Percentiles rank a stretch among this genome's conserved stretches.
These are phyloP conservation scores for Verasper variegatus DNA, from an alignment of 2,113 vertebrate species.

Conservation along the genomic window DNA sequence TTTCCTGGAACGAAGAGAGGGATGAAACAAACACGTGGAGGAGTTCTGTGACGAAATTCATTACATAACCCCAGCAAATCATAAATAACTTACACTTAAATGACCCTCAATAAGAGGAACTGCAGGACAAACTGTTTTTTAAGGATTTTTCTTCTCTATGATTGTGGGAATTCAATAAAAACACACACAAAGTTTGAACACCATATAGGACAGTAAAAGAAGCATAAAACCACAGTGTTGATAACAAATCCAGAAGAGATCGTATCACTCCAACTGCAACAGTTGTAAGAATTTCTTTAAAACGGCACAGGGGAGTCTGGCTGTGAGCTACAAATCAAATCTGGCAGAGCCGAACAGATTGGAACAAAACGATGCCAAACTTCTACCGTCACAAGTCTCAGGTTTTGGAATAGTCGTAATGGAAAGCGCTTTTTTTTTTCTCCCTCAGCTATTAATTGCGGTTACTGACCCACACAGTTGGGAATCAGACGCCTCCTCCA, in stretches of 20 bases:
- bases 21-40: not conserved
- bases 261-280: not conserved
- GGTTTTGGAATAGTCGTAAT: conserved; percentile 15
- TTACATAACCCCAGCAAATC: no score
- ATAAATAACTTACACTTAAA: not conserved
- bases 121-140: not conserved
- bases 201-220: no score
- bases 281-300: not conserved
- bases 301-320: not conserved
- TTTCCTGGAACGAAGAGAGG: conserved; percentile 84
- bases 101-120: no score
- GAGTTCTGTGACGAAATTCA: no score
- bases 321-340: conserved; percentile 35
- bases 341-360: conserved; percentile 11
- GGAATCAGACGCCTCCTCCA: no score
- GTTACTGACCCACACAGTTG: no score
- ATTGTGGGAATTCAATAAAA: not conserved
- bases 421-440: not conserved
- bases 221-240: no score
- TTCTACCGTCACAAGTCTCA: not conserved
- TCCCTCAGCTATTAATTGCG: not conserved
- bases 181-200: not conserved
- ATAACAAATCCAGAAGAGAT: not conserved
- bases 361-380: conserved; percentile 25
- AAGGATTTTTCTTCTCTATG: not conserved